Evolutionary conservation across 2,797 vertebrate genomes (phyloP), one percentile per base, ranked within the genome.

Genomic region (Odontamblyopus rebecca): DNA sequence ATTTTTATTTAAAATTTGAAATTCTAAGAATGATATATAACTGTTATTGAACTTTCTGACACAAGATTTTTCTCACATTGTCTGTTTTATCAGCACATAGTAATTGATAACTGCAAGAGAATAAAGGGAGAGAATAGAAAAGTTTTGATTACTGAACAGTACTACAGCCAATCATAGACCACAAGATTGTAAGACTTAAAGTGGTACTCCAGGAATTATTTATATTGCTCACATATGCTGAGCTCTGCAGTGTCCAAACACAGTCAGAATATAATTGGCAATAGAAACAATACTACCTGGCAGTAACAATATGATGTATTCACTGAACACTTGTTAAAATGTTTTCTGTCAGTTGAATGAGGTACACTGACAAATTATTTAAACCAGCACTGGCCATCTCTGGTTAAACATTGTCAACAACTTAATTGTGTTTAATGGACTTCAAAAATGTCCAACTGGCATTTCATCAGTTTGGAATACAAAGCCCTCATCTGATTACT

Each of bases 211-310:
- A 44, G 68, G n/a, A 56, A 74, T 64, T 27, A 44, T 26, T 67
- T 68, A 70, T 41, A 59, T 2, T 64, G 54, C 74, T 75, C 63
- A 53, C 67, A 68, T 68, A 67, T 62, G 54, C 64, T 69, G 77
- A 64, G 57, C 51, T 44, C 53, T 12, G 18, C 57, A 65, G 69
- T 61, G 51, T 76, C 30, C 68, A 65, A 57, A 60, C 53, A 54
- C 56, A 12, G 26, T 69, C 54, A 32, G 38, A 73, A 50, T 48
- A 69, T 69, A 35, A 56, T 66, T 41, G 23, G 23, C 44, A 44
- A 41, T 51, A 65, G 67, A 74, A 61, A 70, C 69, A 50, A 35
- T 60, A 35, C 27, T 70, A 62, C 66, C 61, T 69, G 53, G 71
- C 68, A 70, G 48, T 62, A 44, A 75, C 70, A 72, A 73, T 48